Evolutionary conservation across 2,888 invertebrate genomes (phyloP).

Genomic region (Bombylius major): DNA sequence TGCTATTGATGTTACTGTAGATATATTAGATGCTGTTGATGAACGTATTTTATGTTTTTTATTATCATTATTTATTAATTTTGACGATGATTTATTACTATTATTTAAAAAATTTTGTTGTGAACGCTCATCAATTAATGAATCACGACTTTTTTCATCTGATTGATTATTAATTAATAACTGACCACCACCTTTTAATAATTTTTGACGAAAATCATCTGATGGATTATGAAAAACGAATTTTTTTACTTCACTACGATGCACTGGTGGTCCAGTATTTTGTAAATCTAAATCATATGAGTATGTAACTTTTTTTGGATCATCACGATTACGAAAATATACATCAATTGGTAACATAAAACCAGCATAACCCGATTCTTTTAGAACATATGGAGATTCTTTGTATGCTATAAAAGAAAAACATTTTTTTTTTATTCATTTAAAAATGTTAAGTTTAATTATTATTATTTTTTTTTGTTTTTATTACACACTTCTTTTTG

Average conservation of each 20-base stretch:
- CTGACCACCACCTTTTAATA: constrained; percentile 75
- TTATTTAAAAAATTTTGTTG: constrained; percentile 24
- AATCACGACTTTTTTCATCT: constrained; percentile 45
- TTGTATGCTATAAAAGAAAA: constrained; percentile 58
- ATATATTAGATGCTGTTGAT: not conserved
- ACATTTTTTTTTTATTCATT: not conserved
- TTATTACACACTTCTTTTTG: constrained; percentile 61
- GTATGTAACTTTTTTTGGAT: constrained; percentile 73
- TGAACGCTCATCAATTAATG: constrained; percentile 42
- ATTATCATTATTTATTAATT: not conserved
- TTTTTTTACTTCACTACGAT: constrained; percentile 62
- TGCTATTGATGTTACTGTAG: constrained; percentile 36
- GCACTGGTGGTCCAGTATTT: constrained; percentile 57
- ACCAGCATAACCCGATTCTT: constrained; percentile 93
- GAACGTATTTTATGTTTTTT: too few relatives aligned
- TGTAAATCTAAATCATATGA: constrained; percentile 78
- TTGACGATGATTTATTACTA: not conserved
- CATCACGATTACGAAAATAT: constrained; percentile 76
- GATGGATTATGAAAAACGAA: constrained; percentile 73
- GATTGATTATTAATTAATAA: constrained; percentile 39
- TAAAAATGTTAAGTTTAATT: not conserved
- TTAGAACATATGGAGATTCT: constrained; percentile 79
- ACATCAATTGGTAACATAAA: constrained; percentile 84
- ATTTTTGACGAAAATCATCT: constrained; percentile 78
- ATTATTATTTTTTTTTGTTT: constrained; percentile 18